Evolutionary conservation across 2,113 vertebrate genomes (phyloP).

Genomic region (Trematocara nigrifrons): DNA sequence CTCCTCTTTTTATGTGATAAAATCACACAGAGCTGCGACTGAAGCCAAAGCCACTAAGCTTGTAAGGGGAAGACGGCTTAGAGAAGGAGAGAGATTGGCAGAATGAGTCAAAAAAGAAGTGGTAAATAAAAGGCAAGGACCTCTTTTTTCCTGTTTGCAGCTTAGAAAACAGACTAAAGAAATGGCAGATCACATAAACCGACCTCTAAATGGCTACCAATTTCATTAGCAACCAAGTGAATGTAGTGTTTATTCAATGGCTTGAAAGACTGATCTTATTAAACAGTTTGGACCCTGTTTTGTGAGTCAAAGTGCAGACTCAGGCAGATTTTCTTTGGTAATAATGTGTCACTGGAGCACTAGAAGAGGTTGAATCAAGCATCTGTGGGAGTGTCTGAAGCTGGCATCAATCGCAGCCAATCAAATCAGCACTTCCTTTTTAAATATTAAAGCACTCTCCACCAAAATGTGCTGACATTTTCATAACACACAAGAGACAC

Average conservation of each 20-base stretch:
- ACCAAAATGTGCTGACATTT: slow-evolving; percentile 9
- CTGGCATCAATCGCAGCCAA: slow-evolving; percentile 9
- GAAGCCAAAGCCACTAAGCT: slow-evolving; percentile 36
- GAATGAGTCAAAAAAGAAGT: slow-evolving; percentile 18
- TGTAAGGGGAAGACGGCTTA: slow-evolving; percentile 27
- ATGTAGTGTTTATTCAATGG: slow-evolving; percentile 35
- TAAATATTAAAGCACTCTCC: background rate
- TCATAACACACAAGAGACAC: background rate
- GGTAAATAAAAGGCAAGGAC: slow-evolving; percentile 44
- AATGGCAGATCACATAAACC: slow-evolving; percentile 34
- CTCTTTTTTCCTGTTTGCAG: slow-evolving; percentile 28
- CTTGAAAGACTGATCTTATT: slow-evolving; percentile 55
- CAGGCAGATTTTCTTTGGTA: background rate
- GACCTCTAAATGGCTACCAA: slow-evolving; percentile 51
- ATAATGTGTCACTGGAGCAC: slow-evolving; percentile 4
- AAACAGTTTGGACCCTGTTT: slow-evolving; percentile 21
- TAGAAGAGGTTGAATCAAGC: slow-evolving; percentile 1
- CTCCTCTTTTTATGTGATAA: slow-evolving; percentile 32
- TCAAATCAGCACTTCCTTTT: slow-evolving; percentile 2
- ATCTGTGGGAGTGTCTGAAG: background rate
- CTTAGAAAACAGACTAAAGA: slow-evolving; percentile 12
- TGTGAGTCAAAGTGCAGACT: background rate
- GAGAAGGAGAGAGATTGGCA: slow-evolving; percentile 30
- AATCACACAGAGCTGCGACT: slow-evolving; percentile 28
- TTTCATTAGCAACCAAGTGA: slow-evolving; percentile 57